A percentile compares a stretch with the other conserved stretches of the same genome.
phyloP scores from a whole-genome alignment of 2,888 invertebrate species.

The Drosophila testacea region DNA sequence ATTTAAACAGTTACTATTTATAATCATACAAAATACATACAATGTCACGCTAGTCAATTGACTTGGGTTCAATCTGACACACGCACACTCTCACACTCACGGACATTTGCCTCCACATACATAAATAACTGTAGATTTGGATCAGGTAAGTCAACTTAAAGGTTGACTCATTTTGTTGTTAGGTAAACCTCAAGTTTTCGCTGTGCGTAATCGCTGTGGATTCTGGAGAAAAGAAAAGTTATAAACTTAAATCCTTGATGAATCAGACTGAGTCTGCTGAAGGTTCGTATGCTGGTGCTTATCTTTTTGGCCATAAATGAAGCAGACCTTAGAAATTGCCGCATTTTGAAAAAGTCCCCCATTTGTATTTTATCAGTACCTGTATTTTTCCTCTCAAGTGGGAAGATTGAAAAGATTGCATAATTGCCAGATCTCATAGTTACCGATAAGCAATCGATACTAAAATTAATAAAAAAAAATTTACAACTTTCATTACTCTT shows the following conservation, averaged over 20 bases:
- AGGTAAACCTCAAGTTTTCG: constrained; percentile 5
- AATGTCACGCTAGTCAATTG: constrained; percentile 17
- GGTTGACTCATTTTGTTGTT: constrained; percentile 35
- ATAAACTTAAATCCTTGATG: constrained; percentile 20
- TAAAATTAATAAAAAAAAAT: neutral
- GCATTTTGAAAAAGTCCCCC: neutral
- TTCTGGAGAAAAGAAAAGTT: constrained; percentile 5
- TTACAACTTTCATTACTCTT: constrained; percentile 13
- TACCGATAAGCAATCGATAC: constrained; percentile 3
- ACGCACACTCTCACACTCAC: neutral
- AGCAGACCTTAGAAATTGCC: neutral
- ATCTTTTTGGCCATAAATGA: constrained; percentile 19
- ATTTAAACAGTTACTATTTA: constrained; percentile 24
- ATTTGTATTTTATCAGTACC: constrained; percentile 5
- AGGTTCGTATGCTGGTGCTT: constrained; percentile 1
- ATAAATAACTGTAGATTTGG: constrained; percentile 32
- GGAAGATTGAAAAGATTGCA: constrained; percentile 1
- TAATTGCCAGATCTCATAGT: neutral
- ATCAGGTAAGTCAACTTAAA: constrained; percentile 19
- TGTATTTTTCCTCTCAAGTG: constrained; percentile 2
- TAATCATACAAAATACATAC: neutral
- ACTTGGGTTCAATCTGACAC: neutral
- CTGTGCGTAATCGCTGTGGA: constrained; percentile 20
- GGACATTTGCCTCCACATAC: neutral
- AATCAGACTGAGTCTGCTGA: constrained; percentile 15